A percentile compares a stretch with the other conserved stretches of the same genome.
Conservation (phyloP, 2,888 invertebrate species). For the Carpatolechia fugitivella region DNA sequence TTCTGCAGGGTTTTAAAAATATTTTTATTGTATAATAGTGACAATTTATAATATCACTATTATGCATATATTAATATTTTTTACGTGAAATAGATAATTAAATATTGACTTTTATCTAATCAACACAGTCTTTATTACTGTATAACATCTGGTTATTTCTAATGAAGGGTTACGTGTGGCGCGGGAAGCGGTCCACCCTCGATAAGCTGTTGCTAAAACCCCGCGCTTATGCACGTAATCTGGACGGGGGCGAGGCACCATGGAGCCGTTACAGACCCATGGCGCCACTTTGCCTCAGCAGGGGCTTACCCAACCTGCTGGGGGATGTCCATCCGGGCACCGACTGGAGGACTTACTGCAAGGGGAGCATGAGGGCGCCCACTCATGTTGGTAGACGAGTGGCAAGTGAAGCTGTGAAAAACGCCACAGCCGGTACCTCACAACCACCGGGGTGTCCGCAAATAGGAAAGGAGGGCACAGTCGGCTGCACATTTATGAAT, state of each 20-base stretch:
- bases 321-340: conserved; percentile 25
- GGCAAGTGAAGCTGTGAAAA: neutral
- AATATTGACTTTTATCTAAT: too few relatives aligned
- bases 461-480: neutral
- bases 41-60: too few relatives aligned
- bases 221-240: conserved; percentile 11
- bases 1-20: too few relatives aligned
- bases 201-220: conserved; percentile 20
- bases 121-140: too few relatives aligned
- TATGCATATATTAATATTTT: too few relatives aligned
- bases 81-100: too few relatives aligned
- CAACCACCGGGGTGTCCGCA: neutral
- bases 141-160: too few relatives aligned
- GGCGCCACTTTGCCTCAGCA: conserved; percentile 21
- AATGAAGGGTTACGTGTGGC: neutral
- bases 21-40: too few relatives aligned
- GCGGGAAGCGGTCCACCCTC: conserved; percentile 24
- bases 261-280: conserved; percentile 15
- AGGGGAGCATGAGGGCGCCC: conserved; percentile 4
- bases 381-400: neutral
- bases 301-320: conserved; percentile 23
- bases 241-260: conserved; percentile 18
- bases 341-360: conserved; percentile 27
- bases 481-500: too few relatives aligned
- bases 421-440: neutral